Conservation (phyloP, 2,113 vertebrate species). For the Python bivittatus region DNA sequence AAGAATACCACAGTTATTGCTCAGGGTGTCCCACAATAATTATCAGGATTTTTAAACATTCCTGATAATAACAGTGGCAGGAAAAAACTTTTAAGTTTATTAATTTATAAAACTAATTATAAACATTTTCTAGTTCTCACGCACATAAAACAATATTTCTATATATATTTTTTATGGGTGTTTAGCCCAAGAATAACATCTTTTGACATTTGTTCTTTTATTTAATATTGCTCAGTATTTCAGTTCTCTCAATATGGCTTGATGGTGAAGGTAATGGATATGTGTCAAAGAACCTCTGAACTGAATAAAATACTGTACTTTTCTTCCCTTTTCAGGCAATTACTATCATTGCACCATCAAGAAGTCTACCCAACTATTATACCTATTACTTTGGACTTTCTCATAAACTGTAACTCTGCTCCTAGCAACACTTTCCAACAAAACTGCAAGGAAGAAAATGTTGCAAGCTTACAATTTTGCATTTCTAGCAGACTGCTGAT, state of each 20-base stretch:
- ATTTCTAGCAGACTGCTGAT: background rate
- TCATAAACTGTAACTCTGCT: slow-evolving; percentile 50
- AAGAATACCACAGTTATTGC: background rate
- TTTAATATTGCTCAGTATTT: slow-evolving; percentile 48
- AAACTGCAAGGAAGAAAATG: background rate
- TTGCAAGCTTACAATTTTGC: background rate
- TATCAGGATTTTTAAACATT: slow-evolving; percentile 27
- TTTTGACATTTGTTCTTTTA: slow-evolving; percentile 50
- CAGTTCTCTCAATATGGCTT: slow-evolving; percentile 39
- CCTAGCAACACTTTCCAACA: slow-evolving; percentile 34
- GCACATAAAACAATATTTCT: slow-evolving; percentile 43
- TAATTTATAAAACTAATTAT: slow-evolving; percentile 42
- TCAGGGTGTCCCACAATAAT: slow-evolving; percentile 31
- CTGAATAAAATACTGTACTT: slow-evolving; percentile 68
- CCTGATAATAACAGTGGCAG: slow-evolving; percentile 25
- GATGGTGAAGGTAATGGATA: slow-evolving; percentile 59
- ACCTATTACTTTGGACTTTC: slow-evolving; percentile 63
- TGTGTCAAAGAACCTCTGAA: slow-evolving; percentile 53
- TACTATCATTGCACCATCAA: slow-evolving; percentile 74
- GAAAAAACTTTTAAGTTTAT: slow-evolving; percentile 29
- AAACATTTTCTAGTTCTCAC: slow-evolving; percentile 54
- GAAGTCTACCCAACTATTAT: slow-evolving; percentile 69
- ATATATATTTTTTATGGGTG: slow-evolving; percentile 15
- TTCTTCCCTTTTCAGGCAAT: slow-evolving; percentile 69
- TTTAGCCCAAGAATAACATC: slow-evolving; percentile 52